phyloP scores from a whole-genome alignment of 2,797 vertebrate species.

The Squalus acanthias region DNA sequence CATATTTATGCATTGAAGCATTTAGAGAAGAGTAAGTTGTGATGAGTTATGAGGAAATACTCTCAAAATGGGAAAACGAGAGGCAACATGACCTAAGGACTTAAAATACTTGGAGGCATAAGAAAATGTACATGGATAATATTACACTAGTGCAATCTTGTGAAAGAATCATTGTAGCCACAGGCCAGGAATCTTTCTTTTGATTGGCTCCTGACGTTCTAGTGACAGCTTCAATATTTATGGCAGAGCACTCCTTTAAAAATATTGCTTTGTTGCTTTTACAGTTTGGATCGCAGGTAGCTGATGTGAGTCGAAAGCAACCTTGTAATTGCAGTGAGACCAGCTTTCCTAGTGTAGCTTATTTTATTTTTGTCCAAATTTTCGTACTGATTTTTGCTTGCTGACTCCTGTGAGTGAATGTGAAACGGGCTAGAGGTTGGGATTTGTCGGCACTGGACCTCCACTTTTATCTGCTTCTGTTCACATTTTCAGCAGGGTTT shows the following conservation, averaged over 20 bases:
- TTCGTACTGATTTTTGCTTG: not conserved
- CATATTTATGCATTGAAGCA: not conserved
- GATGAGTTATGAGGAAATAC: not conserved
- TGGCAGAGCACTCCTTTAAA: not conserved
- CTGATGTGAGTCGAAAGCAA: not conserved
- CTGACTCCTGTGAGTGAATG: not conserved
- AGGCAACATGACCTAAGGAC: not conserved
- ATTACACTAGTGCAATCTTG: not conserved
- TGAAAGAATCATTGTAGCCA: not conserved
- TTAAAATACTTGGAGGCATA: not conserved
- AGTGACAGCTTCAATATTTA: not conserved
- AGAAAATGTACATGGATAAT: not conserved
- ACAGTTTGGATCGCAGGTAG: not conserved
- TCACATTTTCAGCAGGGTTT: not conserved
- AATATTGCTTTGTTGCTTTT: not conserved
- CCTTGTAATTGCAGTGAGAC: not conserved
- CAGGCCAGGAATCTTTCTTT: not conserved
- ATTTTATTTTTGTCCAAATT: not conserved
- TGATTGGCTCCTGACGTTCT: not conserved
- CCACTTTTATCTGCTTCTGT: not conserved
- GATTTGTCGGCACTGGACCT: not conserved
- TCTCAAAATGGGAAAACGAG: not conserved
- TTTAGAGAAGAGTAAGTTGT: not conserved
- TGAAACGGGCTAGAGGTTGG: not conserved
- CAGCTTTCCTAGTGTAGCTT: not conserved